Evolutionary conservation across 2,888 invertebrate species (phyloP), one percentile per base, ranked within the genome.

Genomic region (Eristalinus aeneus): DNA sequence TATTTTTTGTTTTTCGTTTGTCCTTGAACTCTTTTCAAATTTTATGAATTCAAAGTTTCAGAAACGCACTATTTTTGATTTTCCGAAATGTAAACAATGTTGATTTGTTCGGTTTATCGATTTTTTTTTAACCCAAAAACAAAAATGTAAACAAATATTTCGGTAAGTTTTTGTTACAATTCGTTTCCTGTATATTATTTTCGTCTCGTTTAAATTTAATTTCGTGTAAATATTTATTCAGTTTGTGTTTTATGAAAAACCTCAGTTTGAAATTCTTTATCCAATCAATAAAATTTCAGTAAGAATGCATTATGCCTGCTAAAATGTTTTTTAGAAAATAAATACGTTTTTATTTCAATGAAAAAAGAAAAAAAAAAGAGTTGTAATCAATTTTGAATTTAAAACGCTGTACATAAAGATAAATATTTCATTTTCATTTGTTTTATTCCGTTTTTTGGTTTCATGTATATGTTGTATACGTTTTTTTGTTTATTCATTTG

Each of bases 341-440:
- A 68, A 84, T 58, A 78, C 56, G 87, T 89, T 89, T 90, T 90
- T 89, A 90, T 72, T 68, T 69, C 72, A 54, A 68, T 56, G 20
- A 89, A 89, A 88, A 88, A 89, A 89, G 88, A 88, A 84, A 90
- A 88, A 79, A 83, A 75, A 27, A 76, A 64, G 60, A 77, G 71
- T 53, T 20, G 54, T 36, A 39, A n/a, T 39, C 2, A 12, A 16
- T 6, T 46, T 67, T 78, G 20, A 73, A 77, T 74, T 71, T 72
- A 76, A 69, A 71, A 73, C 68, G 82, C 80, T 86, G 87, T 87
- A 88, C 73, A 83, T 87, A 86, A 63, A 65, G 67, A 69, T 34
- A 56, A 34, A 73, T 27, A 63, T 71, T 75, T 36, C 54, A 12
- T 39, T 67, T 64, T 39, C 10, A 65, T 74, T 73, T 60, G 60